phyloP scores from a whole-genome alignment of 2,113 vertebrate genomes.

The Spheniscus mendiculus region DNA sequence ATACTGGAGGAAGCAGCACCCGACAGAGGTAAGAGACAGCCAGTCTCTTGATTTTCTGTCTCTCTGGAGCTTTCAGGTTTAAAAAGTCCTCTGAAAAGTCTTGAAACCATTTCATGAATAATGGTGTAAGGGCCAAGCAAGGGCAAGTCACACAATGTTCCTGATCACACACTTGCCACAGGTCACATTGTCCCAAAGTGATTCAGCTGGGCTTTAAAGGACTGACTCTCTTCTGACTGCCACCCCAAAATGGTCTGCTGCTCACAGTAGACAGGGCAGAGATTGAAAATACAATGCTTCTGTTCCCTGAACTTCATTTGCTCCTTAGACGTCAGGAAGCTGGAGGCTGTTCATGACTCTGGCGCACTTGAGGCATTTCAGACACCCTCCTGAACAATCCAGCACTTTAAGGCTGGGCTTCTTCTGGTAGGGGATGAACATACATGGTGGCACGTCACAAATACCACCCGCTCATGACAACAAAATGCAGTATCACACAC shows the following conservation, averaged over 20 bases:
- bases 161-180: background rate
- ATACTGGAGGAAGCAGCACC: slow-evolving; percentile 53
- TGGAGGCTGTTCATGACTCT: too few species aligned
- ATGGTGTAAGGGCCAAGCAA: background rate
- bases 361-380: too few species aligned
- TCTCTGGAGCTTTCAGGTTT: background rate
- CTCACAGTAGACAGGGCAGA: background rate
- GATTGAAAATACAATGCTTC: too few species aligned
- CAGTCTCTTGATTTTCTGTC: background rate
- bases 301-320: too few species aligned
- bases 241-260: background rate
- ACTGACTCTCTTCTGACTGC: background rate
- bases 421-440: too few species aligned
- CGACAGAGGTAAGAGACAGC: slow-evolving; percentile 27
- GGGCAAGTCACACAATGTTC: background rate
- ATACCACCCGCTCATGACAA: too few species aligned
- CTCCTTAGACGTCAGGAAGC: too few species aligned
- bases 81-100: background rate
- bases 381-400: too few species aligned
- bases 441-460: too few species aligned
- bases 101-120: background rate
- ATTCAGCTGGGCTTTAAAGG: background rate
- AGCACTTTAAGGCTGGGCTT: too few species aligned
- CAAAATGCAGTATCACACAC: too few species aligned
- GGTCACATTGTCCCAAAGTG: background rate